Evolutionary conservation across 2,888 invertebrate species (phyloP), one percentile per base, ranked within the genome.

Genomic region (Glomeris marginata): DNA sequence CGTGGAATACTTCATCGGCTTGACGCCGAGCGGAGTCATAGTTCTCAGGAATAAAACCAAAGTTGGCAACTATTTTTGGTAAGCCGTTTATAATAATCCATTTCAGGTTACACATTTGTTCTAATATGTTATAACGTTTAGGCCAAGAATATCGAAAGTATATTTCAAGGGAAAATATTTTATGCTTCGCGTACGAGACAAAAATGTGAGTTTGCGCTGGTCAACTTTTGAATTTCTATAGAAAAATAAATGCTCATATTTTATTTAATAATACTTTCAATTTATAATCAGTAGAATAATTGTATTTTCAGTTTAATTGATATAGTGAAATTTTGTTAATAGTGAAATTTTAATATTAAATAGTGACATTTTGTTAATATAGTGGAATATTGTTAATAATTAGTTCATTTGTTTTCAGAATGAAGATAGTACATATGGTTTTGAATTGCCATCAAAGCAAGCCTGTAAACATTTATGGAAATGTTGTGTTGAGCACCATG

Each of bases 21-120:
- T 95, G 63, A 94, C 94, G 58, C 94, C 94, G 52, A 90, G 90
- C 67, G 94, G 94, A 55, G 84, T 95, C 65, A 83, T 94, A 65
- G 83, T 95, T 53, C 74, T 94, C 62, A 78, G 91, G 60, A 92
- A 92, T 70, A 92, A 92, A 74, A 84, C 83, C 66, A 92, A 92
- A 69, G 92, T 94, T 56, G 92, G 91, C 60, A 92, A 90, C 73
- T 94, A 95, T 73, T 94, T 90, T 73, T 95, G 95, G 94, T 74
- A 61, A 67, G 69, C 55, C 3, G 15, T 34, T 18, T 37, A n/a
- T 10, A 8, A 42, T 44, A 46, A 5, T n/a, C 22, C 36, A 37
- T 21, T 11, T 34, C 21, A 45, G 13, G 4, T 33, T 38, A 41
- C 20, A 22, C 38, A 18, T 44, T 51, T 40, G 51, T 15, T 44